Evolutionary conservation across 2,797 vertebrate species (phyloP).

Genomic region (Corythornis leucogaster): DNA sequence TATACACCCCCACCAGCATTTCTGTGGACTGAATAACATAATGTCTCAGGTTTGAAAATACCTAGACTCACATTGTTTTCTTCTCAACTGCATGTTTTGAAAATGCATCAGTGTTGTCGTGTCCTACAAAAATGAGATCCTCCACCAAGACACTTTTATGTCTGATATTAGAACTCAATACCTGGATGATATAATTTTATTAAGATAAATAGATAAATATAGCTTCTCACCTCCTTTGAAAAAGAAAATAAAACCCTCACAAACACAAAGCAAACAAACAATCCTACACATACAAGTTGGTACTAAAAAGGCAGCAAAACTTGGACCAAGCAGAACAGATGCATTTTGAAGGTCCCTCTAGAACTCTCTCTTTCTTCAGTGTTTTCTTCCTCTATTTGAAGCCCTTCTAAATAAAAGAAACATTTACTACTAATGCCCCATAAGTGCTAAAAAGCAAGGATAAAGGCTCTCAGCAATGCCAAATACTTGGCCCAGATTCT

Average conservation of each 20-base stretch:
- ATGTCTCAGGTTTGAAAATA: not conserved
- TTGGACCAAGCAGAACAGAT: not conserved
- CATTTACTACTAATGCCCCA: not conserved
- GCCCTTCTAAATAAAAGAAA: not conserved
- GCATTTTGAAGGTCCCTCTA: not conserved
- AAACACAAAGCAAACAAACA: not conserved
- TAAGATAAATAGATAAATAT: not conserved
- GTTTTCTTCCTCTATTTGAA: not conserved
- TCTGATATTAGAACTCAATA: not conserved
- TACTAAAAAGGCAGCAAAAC: not conserved
- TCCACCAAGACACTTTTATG: not conserved
- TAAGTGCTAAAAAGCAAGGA: not conserved
- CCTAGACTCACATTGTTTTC: not conserved
- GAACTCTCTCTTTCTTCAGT: not conserved
- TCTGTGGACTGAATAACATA: not conserved
- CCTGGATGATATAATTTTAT: not conserved
- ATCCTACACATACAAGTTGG: accelerated
- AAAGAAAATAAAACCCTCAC: not conserved
- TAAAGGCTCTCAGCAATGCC: not conserved
- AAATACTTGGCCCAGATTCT: not conserved
- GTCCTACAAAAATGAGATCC: not conserved
- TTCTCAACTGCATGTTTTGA: not conserved
- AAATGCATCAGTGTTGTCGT: not conserved
- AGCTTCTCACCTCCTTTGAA: not conserved
- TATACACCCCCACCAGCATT: not conserved